Evolutionary conservation across 2,888 invertebrate genomes (phyloP), one percentile per base, ranked within the genome.

Genomic region (Pyrochroa serraticornis): DNA sequence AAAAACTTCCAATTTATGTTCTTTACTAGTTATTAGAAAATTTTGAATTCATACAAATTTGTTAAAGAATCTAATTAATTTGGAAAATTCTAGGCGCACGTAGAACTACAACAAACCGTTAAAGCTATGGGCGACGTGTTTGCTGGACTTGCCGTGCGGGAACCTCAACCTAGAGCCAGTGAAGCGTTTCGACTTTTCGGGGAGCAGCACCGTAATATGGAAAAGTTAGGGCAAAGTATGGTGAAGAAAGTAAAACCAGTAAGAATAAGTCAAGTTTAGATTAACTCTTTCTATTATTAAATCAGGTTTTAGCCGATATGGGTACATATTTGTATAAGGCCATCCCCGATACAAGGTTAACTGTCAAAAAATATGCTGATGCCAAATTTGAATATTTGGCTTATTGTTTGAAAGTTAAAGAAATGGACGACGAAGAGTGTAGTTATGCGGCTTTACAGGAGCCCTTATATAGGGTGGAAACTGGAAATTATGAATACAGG

Each of bases 341-440:
- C 0, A 97, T 99, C 70, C 99, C 99, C 0, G 99, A 99, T 76
- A 99, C 98, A 0, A 91, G 95, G 72, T 81, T 99, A 32, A 99
- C 99, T 0, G 95, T 99, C 36, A 92, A 94, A 68, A 97, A 97
- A 74, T 99, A 99, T 78, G 94, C 98, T 0, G 98, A 99, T 80
- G 93, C 95, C 0, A 99, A 99, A 80, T 99, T 99, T 78, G 98
- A 99, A 74, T 99, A 99, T 77, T 82, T 99, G 51, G 98, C 98
- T 0, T 99, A 99, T 77, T 99, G 99, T 74, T 82, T 99, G 53
- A 99, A 99, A 82, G 96, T 99, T 0, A 99, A 99, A 77, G 99
- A 99, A 80, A 93, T 99, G 93, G 99, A 99, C 70, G 99, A 99
- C 74, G 99, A 99, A 75, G 97, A 98, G 72, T 95, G 95, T 66